Conservation (phyloP, 1,140 invertebrate species). For the Drosophila sp. region DNA sequence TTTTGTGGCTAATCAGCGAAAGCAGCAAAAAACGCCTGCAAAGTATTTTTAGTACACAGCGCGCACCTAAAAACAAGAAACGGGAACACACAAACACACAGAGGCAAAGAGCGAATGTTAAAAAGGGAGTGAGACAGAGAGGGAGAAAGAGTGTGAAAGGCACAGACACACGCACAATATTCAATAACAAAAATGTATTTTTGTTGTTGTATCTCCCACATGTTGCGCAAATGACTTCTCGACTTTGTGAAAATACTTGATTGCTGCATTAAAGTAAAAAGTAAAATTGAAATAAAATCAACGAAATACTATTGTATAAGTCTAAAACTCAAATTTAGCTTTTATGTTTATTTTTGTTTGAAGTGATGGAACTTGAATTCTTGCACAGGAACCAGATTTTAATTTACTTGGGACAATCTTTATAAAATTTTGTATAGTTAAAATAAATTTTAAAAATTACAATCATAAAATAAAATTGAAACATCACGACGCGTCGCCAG, state of each 20-base stretch:
- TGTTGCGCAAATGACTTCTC: slow-evolving; percentile 55
- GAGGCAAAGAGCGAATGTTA: background rate
- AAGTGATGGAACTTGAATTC: no score
- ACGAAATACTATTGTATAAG: no score
- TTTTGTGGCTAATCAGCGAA: slow-evolving; percentile 69
- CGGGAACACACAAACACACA: slow-evolving; percentile 50
- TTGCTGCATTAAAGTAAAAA: no score
- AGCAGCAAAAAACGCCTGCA: slow-evolving; percentile 59
- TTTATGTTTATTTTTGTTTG: no score
- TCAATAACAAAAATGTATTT: slow-evolving; percentile 31
- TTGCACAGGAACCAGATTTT: no score
- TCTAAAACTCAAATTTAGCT: no score
- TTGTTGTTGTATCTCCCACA: slow-evolving; percentile 55
- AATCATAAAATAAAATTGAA: slow-evolving; percentile 6
- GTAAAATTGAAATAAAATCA: no score
- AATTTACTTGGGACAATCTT: no score
- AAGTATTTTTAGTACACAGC: slow-evolving; percentile 74
- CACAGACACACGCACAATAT: slow-evolving; percentile 11
- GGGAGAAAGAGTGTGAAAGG: background rate
- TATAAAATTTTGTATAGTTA: no score
- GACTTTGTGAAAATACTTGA: slow-evolving; percentile 11
- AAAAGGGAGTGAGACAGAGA: background rate
- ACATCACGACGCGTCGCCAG: background rate
- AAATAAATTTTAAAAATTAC: no score
- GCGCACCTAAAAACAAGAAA: slow-evolving; percentile 49